These are phyloP conservation scores for Pedicia rivosa DNA, from an alignment of 2,888 invertebrate species.

Conservation along the genomic window DNA sequence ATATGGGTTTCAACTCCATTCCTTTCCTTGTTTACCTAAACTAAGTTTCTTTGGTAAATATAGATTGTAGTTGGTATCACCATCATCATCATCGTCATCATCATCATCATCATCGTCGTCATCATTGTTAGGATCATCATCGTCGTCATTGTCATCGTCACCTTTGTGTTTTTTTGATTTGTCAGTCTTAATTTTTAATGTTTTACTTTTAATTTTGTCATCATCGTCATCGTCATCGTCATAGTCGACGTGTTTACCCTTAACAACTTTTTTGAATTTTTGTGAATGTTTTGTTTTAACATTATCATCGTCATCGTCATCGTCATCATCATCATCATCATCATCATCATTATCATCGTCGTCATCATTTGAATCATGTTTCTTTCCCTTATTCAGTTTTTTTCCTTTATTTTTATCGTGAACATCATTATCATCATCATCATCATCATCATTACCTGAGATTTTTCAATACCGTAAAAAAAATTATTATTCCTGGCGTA, in stretches of 20 bases:
- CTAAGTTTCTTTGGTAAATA: neutral
- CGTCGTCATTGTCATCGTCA: slow-evolving; percentile 27
- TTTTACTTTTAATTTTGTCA: too few species aligned
- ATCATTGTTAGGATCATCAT: slow-evolving; percentile 21
- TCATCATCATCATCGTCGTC: slow-evolving; percentile 17
- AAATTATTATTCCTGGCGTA: too few species aligned
- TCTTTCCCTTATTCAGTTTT: slow-evolving; percentile 26
- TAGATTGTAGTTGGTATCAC: neutral
- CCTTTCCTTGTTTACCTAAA: too few species aligned
- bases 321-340: slow-evolving; percentile 31
- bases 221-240: slow-evolving; percentile 25
- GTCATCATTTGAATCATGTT: slow-evolving; percentile 28
- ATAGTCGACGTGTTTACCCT: slow-evolving; percentile 19
- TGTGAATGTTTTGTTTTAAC: slow-evolving; percentile 7
- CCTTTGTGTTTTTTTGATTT: slow-evolving; percentile 31
- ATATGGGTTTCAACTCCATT: too few species aligned
- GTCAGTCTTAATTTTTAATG: too few species aligned
- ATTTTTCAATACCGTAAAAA: too few species aligned
- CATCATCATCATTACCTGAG: slow-evolving; percentile 36
- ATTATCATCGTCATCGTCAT: slow-evolving; percentile 23
- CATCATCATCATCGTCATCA: slow-evolving; percentile 16
- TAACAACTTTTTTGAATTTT: slow-evolving; percentile 17
- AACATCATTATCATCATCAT: slow-evolving; percentile 25
- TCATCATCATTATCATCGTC: slow-evolving; percentile 30
- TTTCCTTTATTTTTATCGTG: slow-evolving; percentile 28